Conservation (phyloP, 2,113 vertebrate species). For the Pandion haliaetus region DNA sequence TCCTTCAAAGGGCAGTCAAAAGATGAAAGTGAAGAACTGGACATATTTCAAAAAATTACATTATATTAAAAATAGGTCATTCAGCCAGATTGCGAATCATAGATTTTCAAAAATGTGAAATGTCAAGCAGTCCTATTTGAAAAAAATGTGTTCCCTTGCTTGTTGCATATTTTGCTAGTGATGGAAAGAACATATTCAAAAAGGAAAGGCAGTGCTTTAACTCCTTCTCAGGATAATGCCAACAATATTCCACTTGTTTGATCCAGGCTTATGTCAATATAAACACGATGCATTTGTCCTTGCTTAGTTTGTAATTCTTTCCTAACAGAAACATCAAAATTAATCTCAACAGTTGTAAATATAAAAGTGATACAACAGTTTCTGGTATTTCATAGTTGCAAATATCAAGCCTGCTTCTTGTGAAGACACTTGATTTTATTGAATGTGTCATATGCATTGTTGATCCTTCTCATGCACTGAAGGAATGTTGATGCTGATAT, state of each 20-base stretch:
- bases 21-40: constrained; percentile 60
- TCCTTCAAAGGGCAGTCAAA: constrained; percentile 30
- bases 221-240: neutral
- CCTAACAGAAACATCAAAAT: neutral
- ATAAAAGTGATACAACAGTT: neutral
- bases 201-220: neutral
- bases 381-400: neutral
- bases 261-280: neutral
- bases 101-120: constrained; percentile 29
- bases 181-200: neutral
- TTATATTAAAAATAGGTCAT: constrained; percentile 32
- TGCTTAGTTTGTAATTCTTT: neutral
- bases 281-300: neutral
- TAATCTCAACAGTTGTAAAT: neutral
- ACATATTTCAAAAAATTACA: constrained; percentile 23
- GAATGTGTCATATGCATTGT: neutral
- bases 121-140: constrained; percentile 2
- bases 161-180: constrained; percentile 31
- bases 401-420: neutral
- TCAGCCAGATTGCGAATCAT: constrained; percentile 5
- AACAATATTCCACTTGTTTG: neutral
- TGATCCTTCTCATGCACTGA: neutral
- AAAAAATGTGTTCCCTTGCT: constrained; percentile 6
- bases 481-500: neutral
- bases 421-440: constrained; percentile 30